A percentile compares a stretch with the other conserved stretches of the same genome.
Conservation (phyloP, 2,797 vertebrate genomes). For the Sitta carolinensis region DNA sequence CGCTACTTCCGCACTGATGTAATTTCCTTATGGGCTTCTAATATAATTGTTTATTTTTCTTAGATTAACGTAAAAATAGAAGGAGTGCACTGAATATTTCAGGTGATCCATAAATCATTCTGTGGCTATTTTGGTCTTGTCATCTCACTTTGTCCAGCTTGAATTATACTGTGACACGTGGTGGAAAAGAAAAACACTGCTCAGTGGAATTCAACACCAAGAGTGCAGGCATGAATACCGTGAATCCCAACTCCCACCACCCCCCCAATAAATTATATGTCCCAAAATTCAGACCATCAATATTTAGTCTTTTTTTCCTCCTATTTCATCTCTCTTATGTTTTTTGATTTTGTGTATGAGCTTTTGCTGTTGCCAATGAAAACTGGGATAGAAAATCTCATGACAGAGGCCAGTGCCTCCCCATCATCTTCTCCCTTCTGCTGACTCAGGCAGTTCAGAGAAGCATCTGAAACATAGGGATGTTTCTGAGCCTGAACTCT, state of each 20-base stretch:
- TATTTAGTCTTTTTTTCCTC: background rate
- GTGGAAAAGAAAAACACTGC: background rate
- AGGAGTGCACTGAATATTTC: background rate
- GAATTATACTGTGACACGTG: background rate
- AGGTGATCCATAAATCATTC: background rate
- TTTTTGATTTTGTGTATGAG: background rate
- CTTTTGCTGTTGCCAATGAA: background rate
- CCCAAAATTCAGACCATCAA: background rate
- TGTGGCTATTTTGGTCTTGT: background rate
- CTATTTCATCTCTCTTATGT: background rate
- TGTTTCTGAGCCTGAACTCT: slow-evolving; percentile 12
- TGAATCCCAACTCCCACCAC: too few relatives aligned
- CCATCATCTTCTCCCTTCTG: background rate
- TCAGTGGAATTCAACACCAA: background rate
- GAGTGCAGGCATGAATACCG: background rate
- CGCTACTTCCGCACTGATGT: background rate
- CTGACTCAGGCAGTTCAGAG: background rate
- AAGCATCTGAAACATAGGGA: background rate
- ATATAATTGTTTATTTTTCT: slow-evolving; percentile 29
- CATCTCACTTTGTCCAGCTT: background rate
- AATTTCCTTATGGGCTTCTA: slow-evolving; percentile 2
- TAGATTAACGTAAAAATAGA: slow-evolving; percentile 12
- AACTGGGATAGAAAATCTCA: background rate
- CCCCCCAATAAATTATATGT: accelerated
- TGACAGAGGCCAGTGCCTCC: background rate